These are phyloP conservation scores for Glyptemys insculpta DNA, from an alignment of 2,797 vertebrate species.

Conservation along the genomic window DNA sequence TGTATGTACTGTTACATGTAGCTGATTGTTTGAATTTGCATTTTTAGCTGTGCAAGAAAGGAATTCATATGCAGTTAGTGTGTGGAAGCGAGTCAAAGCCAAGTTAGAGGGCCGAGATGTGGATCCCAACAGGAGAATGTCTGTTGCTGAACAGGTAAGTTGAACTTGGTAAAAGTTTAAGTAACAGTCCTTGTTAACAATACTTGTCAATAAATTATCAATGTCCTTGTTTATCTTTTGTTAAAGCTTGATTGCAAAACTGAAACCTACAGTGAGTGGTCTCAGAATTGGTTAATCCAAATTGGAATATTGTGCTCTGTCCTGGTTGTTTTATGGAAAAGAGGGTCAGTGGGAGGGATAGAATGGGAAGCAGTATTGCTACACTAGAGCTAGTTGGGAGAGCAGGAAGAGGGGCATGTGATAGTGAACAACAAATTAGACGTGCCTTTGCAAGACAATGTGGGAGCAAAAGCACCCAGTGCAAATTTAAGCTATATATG, in stretches of 20 bases:
- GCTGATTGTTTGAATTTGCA: conserved; percentile 10
- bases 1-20: background rate
- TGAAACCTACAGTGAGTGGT: rapidly evolving
- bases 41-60: conserved; percentile 95
- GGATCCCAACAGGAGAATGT: conserved; percentile 97
- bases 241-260: background rate
- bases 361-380: background rate
- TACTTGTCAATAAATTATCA: rapidly evolving
- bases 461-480: background rate
- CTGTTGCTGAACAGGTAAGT: conserved; percentile 95
- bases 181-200: background rate
- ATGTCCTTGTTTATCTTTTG: background rate
- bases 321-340: background rate
- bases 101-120: conserved; percentile 98
- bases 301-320: background rate
- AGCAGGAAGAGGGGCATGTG: background rate
- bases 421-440: background rate
- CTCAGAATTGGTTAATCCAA: background rate
- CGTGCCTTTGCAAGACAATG: background rate
- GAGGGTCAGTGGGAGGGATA: background rate
- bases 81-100: conserved; percentile 99
- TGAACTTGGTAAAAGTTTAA: background rate
- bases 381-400: background rate
- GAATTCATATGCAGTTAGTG: conserved; percentile 98
- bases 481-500: background rate